Base-by-base conservation (phyloP, 1,140 invertebrate species). In the Rhynchophorus ferrugineus region DNA sequence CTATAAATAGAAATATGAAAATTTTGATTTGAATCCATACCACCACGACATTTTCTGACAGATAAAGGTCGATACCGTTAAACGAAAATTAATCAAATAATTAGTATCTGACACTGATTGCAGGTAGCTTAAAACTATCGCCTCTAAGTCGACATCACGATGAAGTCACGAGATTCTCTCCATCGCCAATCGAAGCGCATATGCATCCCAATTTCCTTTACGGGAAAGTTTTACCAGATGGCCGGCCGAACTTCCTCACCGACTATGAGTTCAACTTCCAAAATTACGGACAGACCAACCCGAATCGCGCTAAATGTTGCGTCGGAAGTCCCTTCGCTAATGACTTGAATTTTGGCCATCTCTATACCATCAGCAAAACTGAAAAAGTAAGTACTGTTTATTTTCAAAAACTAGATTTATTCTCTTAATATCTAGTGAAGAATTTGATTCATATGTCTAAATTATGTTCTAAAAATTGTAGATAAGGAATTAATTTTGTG, bases 351-450 rank as follows among this genome's bases (percentile, higher is more conserved):
- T 65, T 64, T 49, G 66, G 65, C 14, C 64, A 67, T 39, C 50
- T 67, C 50, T 69, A 69, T 38, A 69, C 68, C 9, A 69, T 69
- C 50, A 67, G 62, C 42, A 63, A 62, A 41, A 51, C 52, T 21
- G 60, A 59, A 35, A 54, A 54, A 45, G 52, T 54, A 48, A 11
- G 11, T 29, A 22, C n/a, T n/a, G n/a, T n/a, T n/a, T n/a, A n/a
- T n/a, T n/a, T n/a, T n/a, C n/a, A n/a, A n/a, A n/a, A n/a, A n/a
- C n/a, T n/a, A n/a, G n/a, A n/a, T n/a, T n/a, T n/a, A n/a, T n/a
- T n/a, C n/a, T n/a, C n/a, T n/a, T n/a, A n/a, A n/a, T n/a, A n/a
- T n/a, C n/a, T n/a, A n/a, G n/a, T n/a, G n/a, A n/a, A n/a, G n/a
- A n/a, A n/a, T n/a, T n/a, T n/a, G n/a, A n/a, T n/a, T n/a, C n/a